These are phyloP conservation scores for Pomatorhinus ruficollis DNA, from an alignment of 2,113 vertebrate species.

Conservation along the genomic window DNA sequence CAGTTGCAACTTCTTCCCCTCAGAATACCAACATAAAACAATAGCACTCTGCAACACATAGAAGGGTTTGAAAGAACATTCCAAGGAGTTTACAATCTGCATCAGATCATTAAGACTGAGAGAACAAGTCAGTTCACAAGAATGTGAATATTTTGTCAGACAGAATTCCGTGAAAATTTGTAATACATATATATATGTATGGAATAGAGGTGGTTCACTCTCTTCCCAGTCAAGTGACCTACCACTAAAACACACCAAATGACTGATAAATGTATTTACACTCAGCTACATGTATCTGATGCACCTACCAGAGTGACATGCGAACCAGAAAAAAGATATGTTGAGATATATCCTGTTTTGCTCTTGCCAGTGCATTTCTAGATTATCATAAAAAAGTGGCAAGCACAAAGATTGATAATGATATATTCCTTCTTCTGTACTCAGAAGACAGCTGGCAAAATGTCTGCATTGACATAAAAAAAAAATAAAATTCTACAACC, in stretches of 20 bases:
- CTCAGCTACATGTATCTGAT: not conserved
- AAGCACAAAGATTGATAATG: not conserved
- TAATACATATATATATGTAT: no score
- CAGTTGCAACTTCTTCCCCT: not conserved
- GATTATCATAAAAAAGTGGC: not conserved
- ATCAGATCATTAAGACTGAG: not conserved
- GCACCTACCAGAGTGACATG: not conserved
- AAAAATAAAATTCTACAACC: not conserved
- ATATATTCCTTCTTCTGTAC: not conserved
- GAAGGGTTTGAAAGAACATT: not conserved
- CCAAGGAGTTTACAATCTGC: not conserved
- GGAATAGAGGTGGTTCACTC: not conserved
- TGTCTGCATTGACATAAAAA: not conserved
- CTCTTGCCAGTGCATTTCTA: not conserved
- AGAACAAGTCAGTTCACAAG: not conserved
- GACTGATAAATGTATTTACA: not conserved
- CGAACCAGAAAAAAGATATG: not conserved
- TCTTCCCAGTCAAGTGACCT: not conserved
- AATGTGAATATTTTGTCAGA: not conserved
- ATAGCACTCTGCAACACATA: accelerated
- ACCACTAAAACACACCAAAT: not conserved
- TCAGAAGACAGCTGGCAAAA: not conserved
- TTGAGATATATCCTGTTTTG: not conserved
- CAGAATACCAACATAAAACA: not conserved
- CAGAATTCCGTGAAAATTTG: not conserved